Percentiles rank a stretch among this genome's conserved stretches.
phyloP scores from a whole-genome alignment of 2,888 invertebrate genomes.

The Clunio marinus region DNA sequence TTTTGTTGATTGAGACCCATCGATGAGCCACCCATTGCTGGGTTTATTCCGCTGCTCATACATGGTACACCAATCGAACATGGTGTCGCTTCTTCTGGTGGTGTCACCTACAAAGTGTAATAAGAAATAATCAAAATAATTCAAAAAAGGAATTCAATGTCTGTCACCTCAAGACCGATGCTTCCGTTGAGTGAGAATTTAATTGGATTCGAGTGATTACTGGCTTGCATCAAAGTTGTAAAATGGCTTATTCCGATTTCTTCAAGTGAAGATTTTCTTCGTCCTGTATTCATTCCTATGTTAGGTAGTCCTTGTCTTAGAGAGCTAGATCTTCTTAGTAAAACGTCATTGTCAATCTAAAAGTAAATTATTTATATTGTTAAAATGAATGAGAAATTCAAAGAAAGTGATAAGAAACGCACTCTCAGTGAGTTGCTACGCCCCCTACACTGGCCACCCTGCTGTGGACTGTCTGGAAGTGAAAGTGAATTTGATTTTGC shows the following conservation, averaged over 20 bases:
- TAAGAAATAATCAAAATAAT: constrained; percentile 12
- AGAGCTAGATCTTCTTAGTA: constrained; percentile 77
- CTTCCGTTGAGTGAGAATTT: constrained; percentile 82
- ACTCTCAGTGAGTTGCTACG: constrained; percentile 83
- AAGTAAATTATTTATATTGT: constrained; percentile 33
- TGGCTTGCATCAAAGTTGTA: constrained; percentile 62
- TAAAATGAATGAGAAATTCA: neutral
- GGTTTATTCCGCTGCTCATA: constrained; percentile 50
- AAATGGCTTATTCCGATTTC: constrained; percentile 81
- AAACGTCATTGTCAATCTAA: constrained; percentile 70
- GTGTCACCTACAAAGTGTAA: constrained; percentile 64
- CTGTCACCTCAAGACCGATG: constrained; percentile 68
- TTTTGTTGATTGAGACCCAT: constrained; percentile 41
- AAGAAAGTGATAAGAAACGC: constrained; percentile 41
- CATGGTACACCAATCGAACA: constrained; percentile 49
- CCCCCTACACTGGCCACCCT: constrained; percentile 71
- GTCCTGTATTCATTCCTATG: constrained; percentile 54
- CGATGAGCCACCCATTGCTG: constrained; percentile 47
- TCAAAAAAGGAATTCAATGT: neutral
- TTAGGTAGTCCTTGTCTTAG: constrained; percentile 74
- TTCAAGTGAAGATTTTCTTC: constrained; percentile 78
- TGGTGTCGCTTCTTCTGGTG: constrained; percentile 59
- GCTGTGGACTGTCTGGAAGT: constrained; percentile 82
- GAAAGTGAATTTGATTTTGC: constrained; percentile 87
- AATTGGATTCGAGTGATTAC: constrained; percentile 69